phyloP scores from a whole-genome alignment of 2,797 vertebrate species.

The Ispidina lecontei region DNA sequence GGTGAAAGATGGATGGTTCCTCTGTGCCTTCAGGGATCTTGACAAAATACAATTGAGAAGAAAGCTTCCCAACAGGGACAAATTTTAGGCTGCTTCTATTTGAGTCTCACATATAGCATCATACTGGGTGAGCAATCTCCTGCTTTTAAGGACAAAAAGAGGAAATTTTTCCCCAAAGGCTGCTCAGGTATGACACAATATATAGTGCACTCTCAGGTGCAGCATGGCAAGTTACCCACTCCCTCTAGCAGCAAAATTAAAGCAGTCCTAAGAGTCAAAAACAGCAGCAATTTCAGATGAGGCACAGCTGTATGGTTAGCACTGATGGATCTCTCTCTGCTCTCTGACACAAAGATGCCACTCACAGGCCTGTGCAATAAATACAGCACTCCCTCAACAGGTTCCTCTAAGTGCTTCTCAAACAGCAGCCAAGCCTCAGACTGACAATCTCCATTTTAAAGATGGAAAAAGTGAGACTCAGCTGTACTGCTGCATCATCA shows the following conservation, averaged over 20 bases:
- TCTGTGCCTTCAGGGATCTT: neutral
- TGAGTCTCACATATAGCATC: neutral
- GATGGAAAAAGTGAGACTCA: neutral
- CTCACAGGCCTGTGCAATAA: neutral
- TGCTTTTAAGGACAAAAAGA: neutral
- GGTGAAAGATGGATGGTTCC: fast-evolving
- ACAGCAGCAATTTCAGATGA: neutral
- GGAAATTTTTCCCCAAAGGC: neutral
- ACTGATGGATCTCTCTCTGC: neutral
- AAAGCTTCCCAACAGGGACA: neutral
- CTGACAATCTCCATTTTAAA: neutral
- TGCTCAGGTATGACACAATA: neutral
- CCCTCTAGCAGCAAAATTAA: neutral
- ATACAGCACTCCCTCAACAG: neutral
- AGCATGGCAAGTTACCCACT: neutral
- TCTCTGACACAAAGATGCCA: neutral
- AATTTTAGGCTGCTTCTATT: neutral
- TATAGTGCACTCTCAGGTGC: neutral
- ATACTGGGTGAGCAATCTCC: neutral
- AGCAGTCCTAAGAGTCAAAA: neutral
- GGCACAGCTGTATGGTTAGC: fast-evolving
- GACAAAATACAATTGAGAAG: neutral
- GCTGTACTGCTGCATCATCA: neutral
- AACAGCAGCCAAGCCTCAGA: neutral
- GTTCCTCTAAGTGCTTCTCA: neutral